phyloP scores from a whole-genome alignment of 2,113 vertebrate genomes.

The Seriola quinqueradiata region DNA sequence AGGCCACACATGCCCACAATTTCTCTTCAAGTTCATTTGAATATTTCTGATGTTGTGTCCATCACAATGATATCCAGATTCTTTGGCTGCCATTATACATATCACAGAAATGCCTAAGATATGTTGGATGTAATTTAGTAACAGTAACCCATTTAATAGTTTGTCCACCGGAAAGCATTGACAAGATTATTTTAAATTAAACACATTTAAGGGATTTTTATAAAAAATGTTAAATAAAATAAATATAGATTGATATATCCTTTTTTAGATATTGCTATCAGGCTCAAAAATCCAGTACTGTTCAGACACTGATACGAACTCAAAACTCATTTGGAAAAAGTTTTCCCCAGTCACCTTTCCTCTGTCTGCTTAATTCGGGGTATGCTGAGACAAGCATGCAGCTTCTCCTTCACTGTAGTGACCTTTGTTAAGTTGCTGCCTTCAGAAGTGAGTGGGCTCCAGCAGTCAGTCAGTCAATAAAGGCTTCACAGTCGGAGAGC shows the following conservation, averaged over 20 bases:
- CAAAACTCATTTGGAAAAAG: neutral
- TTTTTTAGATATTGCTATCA: no score
- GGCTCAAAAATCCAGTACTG: neutral
- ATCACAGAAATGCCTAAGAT: no score
- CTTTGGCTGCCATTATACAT: neutral
- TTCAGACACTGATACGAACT: neutral
- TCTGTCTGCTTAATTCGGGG: conserved; percentile 22
- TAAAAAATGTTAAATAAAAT: no score
- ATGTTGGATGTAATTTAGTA: neutral
- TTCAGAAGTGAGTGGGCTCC: conserved; percentile 50
- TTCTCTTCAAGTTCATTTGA: neutral
- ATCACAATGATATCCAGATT: neutral
- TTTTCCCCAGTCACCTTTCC: conserved; percentile 16
- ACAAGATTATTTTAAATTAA: neutral
- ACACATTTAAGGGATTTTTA: neutral
- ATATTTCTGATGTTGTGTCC: neutral
- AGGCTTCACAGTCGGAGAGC: conserved; percentile 55
- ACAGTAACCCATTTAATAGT: neutral
- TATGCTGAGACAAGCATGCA: conserved; percentile 37
- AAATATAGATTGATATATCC: no score
- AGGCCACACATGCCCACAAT: neutral
- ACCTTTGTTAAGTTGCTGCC: conserved; percentile 66
- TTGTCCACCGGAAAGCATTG: neutral
- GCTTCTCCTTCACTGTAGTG: conserved; percentile 59
- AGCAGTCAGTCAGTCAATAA: conserved; percentile 44